Evolutionary conservation across 1,140 invertebrate genomes (phyloP), one percentile per base, ranked within the genome.

Genomic region (Heliothis virescens): DNA sequence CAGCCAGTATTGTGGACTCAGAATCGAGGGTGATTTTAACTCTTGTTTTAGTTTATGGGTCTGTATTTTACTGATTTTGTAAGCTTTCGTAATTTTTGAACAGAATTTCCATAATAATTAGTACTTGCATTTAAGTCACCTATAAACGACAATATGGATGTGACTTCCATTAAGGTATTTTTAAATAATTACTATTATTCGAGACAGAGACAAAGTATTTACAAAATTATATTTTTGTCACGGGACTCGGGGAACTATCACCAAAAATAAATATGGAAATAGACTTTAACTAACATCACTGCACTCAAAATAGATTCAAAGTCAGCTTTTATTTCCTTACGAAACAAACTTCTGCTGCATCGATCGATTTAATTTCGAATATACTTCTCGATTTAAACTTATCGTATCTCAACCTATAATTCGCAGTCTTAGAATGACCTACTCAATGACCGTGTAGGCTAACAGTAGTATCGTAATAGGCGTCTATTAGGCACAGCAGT

Each of bases 401-500:
- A 16, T 18, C 60, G 60, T 63, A 63, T 63, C 15, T 15, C 21
- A 41, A 16, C 47, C 34, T 18, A 48, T 47, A 67, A 67, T n/a
- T n/a, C n/a, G n/a, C n/a, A n/a, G n/a, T n/a, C n/a, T n/a, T n/a
- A n/a, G n/a, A n/a, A n/a, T n/a, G n/a, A n/a, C n/a, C n/a, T n/a
- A n/a, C 26, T 26, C 47, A 69, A 78, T 78, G 52, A 57, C 29
- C 34, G 21, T 57, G 50, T 69, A 18, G 63, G 62, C 47, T 77
- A 47, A 26, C 10, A n/a, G 41, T 74, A 74, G 60, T 12, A 15
- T 10, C 21, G 69, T 79, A 81, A 81, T 78, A 41, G 59, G 13
- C 48, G 69, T 41, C 60, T 79, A 81, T 81, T 78, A 81, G 12
- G 26, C n/a, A 60, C 48, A 72, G 63, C 59, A 34, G 57, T 69